Base-by-base conservation (phyloP, 1,140 invertebrate genomes). In the Scaptomyza pallida region DNA sequence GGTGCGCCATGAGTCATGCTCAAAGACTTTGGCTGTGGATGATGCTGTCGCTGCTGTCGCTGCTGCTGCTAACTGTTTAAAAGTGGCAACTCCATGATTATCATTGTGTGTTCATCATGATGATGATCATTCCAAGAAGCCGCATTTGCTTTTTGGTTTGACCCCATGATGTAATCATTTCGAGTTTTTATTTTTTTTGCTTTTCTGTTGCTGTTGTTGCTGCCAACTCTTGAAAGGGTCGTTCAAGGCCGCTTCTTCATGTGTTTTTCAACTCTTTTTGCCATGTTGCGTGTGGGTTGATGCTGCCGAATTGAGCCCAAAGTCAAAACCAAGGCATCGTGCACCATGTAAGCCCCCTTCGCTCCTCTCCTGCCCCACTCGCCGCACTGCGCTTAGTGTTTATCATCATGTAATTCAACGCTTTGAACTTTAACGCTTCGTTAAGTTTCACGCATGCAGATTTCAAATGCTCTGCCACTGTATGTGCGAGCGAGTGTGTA, bases 371-470 rank as follows among this genome's bases (percentile, higher is more conserved):
- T 16, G 9, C 4, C 45, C 13, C 6, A 10, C 43, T 1, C 19
- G 0, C 33, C 23, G n/a, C n/a, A 15, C 23, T 5, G 8, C 15
- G 51, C 51, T 55, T 52, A 51, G 44, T 72, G 56, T 80, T 75
- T 62, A 62, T 72, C 67, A 64, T 83, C 67, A 64, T 83, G 81
- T 86, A 86, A 86, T 68, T 77, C 70, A 88, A 85, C 74, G 73
- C 81, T 81, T 74, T 89, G 83, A 88, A 89, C 83, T 88, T 88
- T 88, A 88, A 89, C 83, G 83, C 83, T 89, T 89, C 83, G 83
- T 65, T 89, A 75, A 70, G 69, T 83, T 88, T 88, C 78, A 89
- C 85, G 83, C 83, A 88, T 89, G 83, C 83, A 88, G 78, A 88
- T 74, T 88, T 88, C 75, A 85, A 88, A 88, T 77, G 81, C 52